Percentiles rank a stretch among this genome's conserved stretches.
These are phyloP conservation scores for Dryobota labecula DNA, from an alignment of 2,888 invertebrate genomes.

Conservation along the genomic window DNA sequence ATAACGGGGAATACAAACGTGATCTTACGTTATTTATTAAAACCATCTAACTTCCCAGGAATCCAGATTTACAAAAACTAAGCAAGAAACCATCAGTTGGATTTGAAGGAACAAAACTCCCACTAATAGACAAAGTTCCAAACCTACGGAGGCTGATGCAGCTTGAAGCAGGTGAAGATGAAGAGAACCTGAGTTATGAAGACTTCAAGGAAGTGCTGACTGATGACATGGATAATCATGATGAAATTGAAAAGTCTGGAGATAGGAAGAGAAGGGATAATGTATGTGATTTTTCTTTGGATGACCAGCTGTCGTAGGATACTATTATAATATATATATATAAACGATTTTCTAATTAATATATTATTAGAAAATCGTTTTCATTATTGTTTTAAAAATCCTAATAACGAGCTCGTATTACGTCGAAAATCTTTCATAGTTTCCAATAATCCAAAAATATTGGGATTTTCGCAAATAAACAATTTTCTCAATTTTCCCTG, in stretches of 20 bases:
- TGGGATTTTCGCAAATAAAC: background rate
- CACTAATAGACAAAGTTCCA: constrained; percentile 44
- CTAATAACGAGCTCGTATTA: no score
- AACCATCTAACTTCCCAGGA: constrained; percentile 51
- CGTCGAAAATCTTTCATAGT: background rate
- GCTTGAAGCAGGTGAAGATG: constrained; percentile 70
- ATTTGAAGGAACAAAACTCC: background rate
- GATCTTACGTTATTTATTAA: background rate
- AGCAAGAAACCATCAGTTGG: background rate
- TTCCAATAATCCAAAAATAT: background rate
- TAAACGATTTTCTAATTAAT: no score
- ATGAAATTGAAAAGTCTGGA: constrained; percentile 70
- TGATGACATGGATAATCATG: constrained; percentile 72
- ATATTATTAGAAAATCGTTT: background rate
- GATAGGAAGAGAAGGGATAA: constrained; percentile 71
- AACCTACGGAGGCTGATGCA: constrained; percentile 77
- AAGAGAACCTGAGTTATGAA: constrained; percentile 75
- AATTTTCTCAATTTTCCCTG: background rate
- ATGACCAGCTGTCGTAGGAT: no score
- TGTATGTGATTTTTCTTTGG: constrained; percentile 20
- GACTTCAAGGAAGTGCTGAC: constrained; percentile 77
- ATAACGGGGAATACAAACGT: no score
- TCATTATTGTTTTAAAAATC: background rate
- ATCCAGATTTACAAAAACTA: constrained; percentile 26
- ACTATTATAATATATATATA: no score